phyloP scores from a whole-genome alignment of 2,888 invertebrate genomes.

The Drosophila demipolita region DNA sequence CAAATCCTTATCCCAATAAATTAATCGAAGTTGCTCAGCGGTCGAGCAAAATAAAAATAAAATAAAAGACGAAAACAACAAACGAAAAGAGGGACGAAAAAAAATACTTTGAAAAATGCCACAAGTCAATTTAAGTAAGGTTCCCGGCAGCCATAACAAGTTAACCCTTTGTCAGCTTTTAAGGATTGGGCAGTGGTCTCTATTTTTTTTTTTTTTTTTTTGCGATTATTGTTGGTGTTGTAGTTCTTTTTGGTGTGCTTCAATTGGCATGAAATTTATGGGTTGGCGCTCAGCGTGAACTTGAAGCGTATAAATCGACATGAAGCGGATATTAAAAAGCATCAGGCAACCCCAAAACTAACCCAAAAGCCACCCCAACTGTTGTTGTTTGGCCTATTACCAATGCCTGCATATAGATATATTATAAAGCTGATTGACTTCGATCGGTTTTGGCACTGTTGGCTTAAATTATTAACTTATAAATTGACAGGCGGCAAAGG shows the following conservation, averaged over 20 bases:
- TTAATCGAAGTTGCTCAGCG: constrained; percentile 66
- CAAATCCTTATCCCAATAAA: constrained; percentile 69
- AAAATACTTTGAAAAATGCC: constrained; percentile 69
- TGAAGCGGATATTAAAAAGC: constrained; percentile 79
- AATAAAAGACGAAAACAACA: constrained; percentile 12
- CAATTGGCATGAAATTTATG: constrained; percentile 78
- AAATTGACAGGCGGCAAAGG: constrained; percentile 65
- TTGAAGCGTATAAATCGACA: constrained; percentile 77
- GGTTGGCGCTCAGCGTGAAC: constrained; percentile 74
- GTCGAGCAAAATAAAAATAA: constrained; percentile 13
- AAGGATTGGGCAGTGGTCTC: constrained; percentile 4
- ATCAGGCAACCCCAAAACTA: constrained; percentile 50
- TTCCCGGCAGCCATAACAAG: constrained; percentile 44
- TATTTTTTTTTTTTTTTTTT: constrained; percentile 21
- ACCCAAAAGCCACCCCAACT: not conserved
- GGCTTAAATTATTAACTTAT: constrained; percentile 73
- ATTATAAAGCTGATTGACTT: constrained; percentile 76
- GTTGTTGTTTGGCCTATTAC: constrained; percentile 3
- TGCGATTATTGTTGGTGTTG: constrained; percentile 24
- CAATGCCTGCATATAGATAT: constrained; percentile 39
- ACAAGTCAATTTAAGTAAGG: constrained; percentile 73
- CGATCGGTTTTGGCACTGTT: constrained; percentile 62
- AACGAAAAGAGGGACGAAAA: constrained; percentile 20
- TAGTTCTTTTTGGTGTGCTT: constrained; percentile 55
- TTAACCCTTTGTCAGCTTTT: constrained; percentile 64